These are phyloP conservation scores for Pampus argenteus DNA, from an alignment of 2,797 vertebrate genomes.

Conservation along the genomic window DNA sequence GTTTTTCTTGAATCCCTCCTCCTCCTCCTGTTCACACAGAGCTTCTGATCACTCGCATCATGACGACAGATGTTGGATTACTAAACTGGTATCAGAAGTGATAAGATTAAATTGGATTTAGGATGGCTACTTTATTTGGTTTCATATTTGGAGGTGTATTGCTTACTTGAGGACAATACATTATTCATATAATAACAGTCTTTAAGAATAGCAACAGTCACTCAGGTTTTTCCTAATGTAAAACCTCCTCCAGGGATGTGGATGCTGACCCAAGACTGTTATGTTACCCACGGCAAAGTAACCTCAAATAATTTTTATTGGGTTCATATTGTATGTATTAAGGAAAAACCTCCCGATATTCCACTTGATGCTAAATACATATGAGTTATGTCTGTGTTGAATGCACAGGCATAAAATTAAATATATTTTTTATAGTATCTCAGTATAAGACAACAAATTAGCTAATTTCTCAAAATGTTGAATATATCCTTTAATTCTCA, in stretches of 20 bases:
- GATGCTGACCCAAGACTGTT: too few species aligned
- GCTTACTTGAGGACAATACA: neutral
- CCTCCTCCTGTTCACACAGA: neutral
- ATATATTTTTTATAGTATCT: neutral
- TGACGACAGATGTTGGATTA: conserved; percentile 8
- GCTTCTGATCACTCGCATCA: neutral
- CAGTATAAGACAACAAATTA: neutral
- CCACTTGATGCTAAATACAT: neutral
- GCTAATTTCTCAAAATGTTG: neutral
- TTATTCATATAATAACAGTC: neutral
- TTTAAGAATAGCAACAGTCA: neutral
- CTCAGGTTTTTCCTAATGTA: neutral
- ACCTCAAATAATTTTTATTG: neutral
- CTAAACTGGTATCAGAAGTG: neutral
- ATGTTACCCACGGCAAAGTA: neutral
- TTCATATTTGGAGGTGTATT: neutral
- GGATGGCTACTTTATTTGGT: neutral
- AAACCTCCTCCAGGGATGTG: neutral
- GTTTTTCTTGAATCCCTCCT: neutral
- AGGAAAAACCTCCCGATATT: neutral
- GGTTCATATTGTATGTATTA: neutral
- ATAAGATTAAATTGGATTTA: conserved; percentile 14
- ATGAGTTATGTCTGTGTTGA: neutral
- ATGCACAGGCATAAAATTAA: neutral
- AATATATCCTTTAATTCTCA: conserved; percentile 7